Conservation (phyloP, 2,888 invertebrate genomes). For the Vandiemenella viatica region DNA sequence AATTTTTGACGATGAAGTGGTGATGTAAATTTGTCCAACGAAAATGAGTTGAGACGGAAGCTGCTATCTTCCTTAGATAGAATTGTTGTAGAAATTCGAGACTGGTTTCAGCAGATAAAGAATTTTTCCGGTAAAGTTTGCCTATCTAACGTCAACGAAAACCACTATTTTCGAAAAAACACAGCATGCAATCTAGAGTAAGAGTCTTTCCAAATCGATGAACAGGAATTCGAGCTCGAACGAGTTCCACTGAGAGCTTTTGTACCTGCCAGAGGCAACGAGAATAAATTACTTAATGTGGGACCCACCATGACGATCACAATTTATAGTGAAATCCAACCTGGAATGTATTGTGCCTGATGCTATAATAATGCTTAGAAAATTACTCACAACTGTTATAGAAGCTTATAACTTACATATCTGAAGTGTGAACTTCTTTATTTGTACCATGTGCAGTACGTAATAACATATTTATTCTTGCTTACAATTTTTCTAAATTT, state of each 20-base stretch:
- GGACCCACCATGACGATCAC: no score
- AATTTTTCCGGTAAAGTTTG: background rate
- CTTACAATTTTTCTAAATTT: no score
- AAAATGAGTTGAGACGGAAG: background rate
- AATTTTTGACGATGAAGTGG: background rate
- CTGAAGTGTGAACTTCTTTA: no score
- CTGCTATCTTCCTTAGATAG: background rate
- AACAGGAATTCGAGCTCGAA: background rate
- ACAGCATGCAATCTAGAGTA: no score
- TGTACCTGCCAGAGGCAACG: background rate
- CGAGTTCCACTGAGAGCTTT: background rate
- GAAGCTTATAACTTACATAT: no score
- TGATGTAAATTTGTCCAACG: background rate
- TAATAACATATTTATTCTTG: no score
- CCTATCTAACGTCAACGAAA: background rate
- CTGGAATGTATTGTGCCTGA: no score
- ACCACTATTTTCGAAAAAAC: background rate
- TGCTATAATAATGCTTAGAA: no score
- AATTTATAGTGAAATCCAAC: no score
- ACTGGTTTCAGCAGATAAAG: background rate
- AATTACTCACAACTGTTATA: no score
- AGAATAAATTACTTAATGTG: background rate
- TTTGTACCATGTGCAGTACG: no score
- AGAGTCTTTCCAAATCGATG: no score
- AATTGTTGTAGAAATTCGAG: background rate